Base-by-base conservation (phyloP, 2,888 invertebrate genomes). In the Sinotaia quadrata region DNA sequence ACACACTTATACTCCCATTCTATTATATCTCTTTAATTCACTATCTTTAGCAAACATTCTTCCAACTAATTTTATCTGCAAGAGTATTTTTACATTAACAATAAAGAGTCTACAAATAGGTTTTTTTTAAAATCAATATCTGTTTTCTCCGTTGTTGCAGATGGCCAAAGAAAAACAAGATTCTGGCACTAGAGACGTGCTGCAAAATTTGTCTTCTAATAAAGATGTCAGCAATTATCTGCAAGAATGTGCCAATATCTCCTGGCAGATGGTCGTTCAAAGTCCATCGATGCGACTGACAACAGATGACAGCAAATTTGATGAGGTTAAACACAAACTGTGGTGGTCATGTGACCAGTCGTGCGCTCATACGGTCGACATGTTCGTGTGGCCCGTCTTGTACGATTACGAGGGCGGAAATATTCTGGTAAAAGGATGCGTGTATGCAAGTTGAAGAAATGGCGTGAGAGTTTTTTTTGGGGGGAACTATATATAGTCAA, bases 181-280 rank as follows among this genome's bases (percentile, higher is more conserved):
- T 7, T 36, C 56, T 24, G 69, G 73, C 27, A 69, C 72, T n/a
- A 70, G 60, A 51, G 65, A 72, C 31, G 44, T 65, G 8, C 51
- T 74, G 27, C 63, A 72, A 33, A 51, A 67, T 27, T 47, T 75
- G 15, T 67, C 73, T 7, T 73, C 69, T 33, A 70, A 73, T 62
- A 78, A 78, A 52, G 65, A 75, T 10, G 69, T 82, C 7, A 66
- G 68, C 56, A 70, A 70, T 24, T 84, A 81, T 58, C 72, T 81
- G 37, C 75, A 76, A 29, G 80, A 80, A 52, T 78, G 82, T 61
- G 78, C 78, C 12, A 68, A 72, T 7, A 37, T 82, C 60, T 78
- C 83, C 12, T 84, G 84, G 84, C 84, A 84, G 57, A 84, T 84
- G 84, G 77, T 78, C n/a, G 75, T 83, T 10, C 84, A 84, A 60